Percentiles rank a stretch among this genome's conserved stretches.
phyloP scores from a whole-genome alignment of 2,888 invertebrate genomes.

The Bembecia ichneumoniformis region DNA sequence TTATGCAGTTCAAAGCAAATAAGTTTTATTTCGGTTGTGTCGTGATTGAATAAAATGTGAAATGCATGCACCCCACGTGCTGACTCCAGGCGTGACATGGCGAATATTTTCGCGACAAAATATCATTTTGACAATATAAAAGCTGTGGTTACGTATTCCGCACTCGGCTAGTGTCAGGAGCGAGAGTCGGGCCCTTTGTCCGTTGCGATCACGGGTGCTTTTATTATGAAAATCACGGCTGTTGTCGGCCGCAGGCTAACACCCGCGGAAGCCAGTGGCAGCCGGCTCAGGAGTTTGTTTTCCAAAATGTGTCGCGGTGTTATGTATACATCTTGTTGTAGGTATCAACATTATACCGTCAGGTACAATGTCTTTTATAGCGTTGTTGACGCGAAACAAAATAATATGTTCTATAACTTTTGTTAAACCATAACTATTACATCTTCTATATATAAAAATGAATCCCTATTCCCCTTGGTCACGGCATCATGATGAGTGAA shows the following conservation, averaged over 20 bases:
- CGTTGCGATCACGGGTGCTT: constrained; percentile 11
- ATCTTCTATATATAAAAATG: no score
- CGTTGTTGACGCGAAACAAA: no score
- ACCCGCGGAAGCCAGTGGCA: constrained; percentile 4
- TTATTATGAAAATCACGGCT: constrained; percentile 20
- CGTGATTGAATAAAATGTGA: constrained; percentile 12
- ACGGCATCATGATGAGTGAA: no score
- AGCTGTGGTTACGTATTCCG: constrained; percentile 23
- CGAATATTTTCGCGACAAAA: constrained; percentile 23
- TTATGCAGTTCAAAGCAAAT: neutral
- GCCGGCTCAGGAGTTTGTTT: constrained; percentile 1
- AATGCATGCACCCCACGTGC: constrained; percentile 6
- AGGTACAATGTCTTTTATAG: no score
- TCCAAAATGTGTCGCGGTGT: neutral
- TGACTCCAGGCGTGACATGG: constrained; percentile 13
- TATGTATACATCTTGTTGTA: no score
- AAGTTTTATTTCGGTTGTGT: constrained; percentile 5
- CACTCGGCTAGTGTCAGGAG: constrained; percentile 15
- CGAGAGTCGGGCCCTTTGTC: constrained; percentile 15
- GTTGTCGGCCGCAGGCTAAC: constrained; percentile 10
- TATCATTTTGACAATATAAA: constrained; percentile 24
- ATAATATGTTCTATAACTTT: no score
- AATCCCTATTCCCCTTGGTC: no score
- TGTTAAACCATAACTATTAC: no score
- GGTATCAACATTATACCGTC: no score